Evolutionary conservation across 2,797 vertebrate genomes (phyloP), one percentile per base, ranked within the genome.

Genomic region (Melanotaenia parkinsoni): DNA sequence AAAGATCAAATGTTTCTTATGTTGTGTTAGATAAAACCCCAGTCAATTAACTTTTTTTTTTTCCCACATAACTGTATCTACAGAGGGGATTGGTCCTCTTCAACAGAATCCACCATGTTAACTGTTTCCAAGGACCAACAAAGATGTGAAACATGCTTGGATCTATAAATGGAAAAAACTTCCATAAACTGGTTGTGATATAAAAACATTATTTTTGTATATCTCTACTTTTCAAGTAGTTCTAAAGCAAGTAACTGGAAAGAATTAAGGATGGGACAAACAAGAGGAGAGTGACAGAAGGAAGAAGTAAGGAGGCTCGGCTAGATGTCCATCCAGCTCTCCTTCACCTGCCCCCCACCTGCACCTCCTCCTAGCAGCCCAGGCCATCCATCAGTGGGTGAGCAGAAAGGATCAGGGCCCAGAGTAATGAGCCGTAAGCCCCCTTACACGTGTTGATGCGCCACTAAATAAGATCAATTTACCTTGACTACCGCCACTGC

Each of bases 391-490:
- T 95, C 93, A 94, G 91, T 58, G 79, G 84, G 90, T 87, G 91
- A 90, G 88, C 86, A 72, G 83, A 87, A 89, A 81, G 85, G 81
- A 94, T 92, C 90, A 67, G 86, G 82, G 90, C 84, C 74, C 81
- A 79, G 90, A 89, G 90, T 94, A 95, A 95, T 95, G 95, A 95
- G 93, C 91, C 93, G 80, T 94, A 88, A 86, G 88, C 90, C 92
- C 88, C 91, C 91, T 94, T 95, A 95, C 92, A 95, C 89, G 84
- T 94, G 94, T 95, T 93, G 94, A 94, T 90, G 93, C 88, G 86
- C 88, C 82, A 77, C 93, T 94, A 95, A 95, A 94, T 95, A 95
- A 94, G 93, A 95, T 95, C 94, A 91, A 95, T 94, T 95, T 94
- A 94, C 93, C 93, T 93, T 83, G 77, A 83, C 87, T 88, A 77